Evolutionary conservation across 2,113 vertebrate genomes (phyloP).

Genomic region (Okapia johnstoni): DNA sequence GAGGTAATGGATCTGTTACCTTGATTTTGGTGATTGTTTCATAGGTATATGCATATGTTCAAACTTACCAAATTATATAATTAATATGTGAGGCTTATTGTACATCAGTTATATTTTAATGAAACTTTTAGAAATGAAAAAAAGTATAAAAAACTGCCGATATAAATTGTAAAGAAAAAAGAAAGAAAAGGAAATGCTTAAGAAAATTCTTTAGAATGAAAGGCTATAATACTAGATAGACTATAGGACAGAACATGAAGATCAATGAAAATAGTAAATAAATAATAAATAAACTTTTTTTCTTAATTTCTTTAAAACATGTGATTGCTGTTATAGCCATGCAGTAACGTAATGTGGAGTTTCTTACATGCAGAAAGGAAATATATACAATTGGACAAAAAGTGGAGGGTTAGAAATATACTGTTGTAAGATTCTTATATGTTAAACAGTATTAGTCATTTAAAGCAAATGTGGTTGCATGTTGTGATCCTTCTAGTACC

Average conservation of each 20-base stretch:
- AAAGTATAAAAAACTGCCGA: not conserved
- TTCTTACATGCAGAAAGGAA: not conserved
- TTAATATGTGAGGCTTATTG: not conserved
- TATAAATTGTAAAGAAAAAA: not conserved
- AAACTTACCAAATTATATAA: not conserved
- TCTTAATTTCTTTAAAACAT: not conserved
- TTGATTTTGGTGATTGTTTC: not conserved
- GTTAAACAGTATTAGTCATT: not conserved
- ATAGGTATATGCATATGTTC: not conserved
- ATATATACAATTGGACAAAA: not conserved
- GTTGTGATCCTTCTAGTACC: not conserved
- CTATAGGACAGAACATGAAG: no score
- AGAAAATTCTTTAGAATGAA: not conserved
- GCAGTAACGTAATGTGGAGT: not conserved
- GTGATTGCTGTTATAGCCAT: not conserved
- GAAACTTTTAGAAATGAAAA: not conserved
- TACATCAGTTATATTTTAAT: not conserved
- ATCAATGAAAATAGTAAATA: not conserved
- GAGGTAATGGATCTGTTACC: not conserved
- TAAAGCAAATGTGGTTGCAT: not conserved
- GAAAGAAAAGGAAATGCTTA: not conserved
- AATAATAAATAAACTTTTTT: not conserved
- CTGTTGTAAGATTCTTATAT: not conserved
- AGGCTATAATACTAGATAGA: not conserved
- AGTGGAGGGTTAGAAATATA: not conserved